Evolutionary conservation across 2,113 vertebrate species (phyloP), one percentile per base, ranked within the genome.

Genomic region (Catharus minimus): DNA sequence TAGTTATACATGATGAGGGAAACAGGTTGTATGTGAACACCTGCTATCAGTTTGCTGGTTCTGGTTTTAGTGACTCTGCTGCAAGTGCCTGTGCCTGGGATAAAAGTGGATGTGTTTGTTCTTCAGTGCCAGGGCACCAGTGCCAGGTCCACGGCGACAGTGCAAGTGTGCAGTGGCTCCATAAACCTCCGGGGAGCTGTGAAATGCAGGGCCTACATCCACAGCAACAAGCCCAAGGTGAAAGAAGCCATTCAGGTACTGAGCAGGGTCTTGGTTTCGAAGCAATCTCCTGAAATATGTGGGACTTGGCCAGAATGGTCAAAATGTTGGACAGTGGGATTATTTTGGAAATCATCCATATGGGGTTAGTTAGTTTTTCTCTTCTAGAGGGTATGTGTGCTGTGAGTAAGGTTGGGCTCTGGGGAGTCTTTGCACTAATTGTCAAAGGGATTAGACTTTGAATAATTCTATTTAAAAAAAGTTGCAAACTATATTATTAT

Each of bases 221-320:
- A 99, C 76, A 98, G 94, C 98, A 98, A 97, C 96, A 99, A 98
- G 89, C 98, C 99, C 50, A 99, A 97, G 94, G 98, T 98, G 46
- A 98, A 97, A 92, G 98, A 98, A 36, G 98, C 98, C 17, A 64
- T 98, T 47, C 98, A 98, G 98, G 99, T 99, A 97, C 38, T 71
- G 11, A 61, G 43, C 43, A 64, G 44, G 28, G 13, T 6, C 17
- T 81, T 65, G 26, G 15, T 44, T 36, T 52, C 46, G 13, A 66
- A 57, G 15, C 6, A 1, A 16, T 39, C 74, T 41, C 28, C 57
- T 71, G 53, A n/a, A 53, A 27, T 15, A 9, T 0, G 0, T 39
- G 15, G 26, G 13, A 44, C 24, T 66, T 66, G 23, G 72, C 44
- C 32, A 28, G 26, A 89, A 57, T 27, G 14, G n/a, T 85, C 33